Conservation (phyloP, 2,113 vertebrate species). For the Lampris incognitus region DNA sequence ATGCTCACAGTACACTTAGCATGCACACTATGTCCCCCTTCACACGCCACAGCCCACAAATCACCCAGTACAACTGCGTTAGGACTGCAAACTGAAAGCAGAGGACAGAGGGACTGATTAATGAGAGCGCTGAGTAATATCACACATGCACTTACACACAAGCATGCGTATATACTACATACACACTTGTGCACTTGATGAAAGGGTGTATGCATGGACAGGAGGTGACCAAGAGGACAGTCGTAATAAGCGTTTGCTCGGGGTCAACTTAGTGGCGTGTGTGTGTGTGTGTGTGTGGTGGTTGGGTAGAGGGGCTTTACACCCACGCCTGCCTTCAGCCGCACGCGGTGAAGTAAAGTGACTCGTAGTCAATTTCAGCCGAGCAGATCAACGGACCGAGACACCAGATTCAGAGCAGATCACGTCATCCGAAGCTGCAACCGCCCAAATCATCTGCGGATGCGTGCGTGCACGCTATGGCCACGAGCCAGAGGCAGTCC, state of each 20-base stretch:
- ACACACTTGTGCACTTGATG: not conserved
- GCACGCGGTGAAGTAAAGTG: too few relatives aligned
- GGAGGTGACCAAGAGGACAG: not conserved
- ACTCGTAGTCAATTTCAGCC: too few relatives aligned
- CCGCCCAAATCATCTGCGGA: too few relatives aligned
- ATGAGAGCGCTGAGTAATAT: not conserved
- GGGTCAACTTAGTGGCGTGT: not conserved
- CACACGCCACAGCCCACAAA: not conserved
- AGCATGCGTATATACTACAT: not conserved
- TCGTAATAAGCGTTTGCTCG: not conserved
- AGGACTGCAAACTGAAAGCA: not conserved
- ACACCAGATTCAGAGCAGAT: too few relatives aligned
- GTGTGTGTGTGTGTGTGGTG: not conserved
- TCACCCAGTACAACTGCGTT: not conserved
- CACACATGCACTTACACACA: not conserved
- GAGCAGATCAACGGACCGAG: too few relatives aligned
- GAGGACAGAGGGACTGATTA: not conserved
- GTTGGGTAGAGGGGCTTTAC: not conserved
- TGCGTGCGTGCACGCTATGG: too few relatives aligned
- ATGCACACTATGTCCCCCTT: not conserved
- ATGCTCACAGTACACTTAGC: not conserved
- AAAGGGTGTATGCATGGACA: not conserved
- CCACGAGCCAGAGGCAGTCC: too few relatives aligned
- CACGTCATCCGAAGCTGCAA: too few relatives aligned
- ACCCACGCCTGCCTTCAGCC: not conserved